Conservation (phyloP, 2,797 vertebrate species). For the Liparis tanakae region DNA sequence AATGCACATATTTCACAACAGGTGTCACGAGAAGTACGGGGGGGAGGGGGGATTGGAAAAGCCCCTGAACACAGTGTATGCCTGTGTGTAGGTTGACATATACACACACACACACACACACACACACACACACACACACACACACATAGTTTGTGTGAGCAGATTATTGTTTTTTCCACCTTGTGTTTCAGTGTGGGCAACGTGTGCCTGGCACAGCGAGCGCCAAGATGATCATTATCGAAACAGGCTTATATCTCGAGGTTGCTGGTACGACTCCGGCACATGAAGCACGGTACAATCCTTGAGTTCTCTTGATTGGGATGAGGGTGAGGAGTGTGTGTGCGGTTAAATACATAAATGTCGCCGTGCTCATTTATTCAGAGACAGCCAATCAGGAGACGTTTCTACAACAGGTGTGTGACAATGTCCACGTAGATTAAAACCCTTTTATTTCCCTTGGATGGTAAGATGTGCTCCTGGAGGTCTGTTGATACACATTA, state of each 20-base stretch:
- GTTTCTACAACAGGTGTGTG: neutral
- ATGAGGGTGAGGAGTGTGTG: slow-evolving; percentile 14
- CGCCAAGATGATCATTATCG: slow-evolving; percentile 59
- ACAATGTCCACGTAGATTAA: neutral
- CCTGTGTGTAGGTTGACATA: slow-evolving; percentile 13
- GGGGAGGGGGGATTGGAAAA: slow-evolving; percentile 30
- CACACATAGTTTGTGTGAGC: slow-evolving; percentile 25
- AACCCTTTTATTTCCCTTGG: neutral
- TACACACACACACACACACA: no score
- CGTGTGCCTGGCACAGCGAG: slow-evolving; percentile 38
- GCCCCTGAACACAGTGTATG: neutral
- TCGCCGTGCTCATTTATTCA: slow-evolving; percentile 7
- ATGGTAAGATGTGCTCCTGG: neutral
- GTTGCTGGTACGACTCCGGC: slow-evolving; percentile 42
- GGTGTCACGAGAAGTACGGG: slow-evolving; percentile 62
- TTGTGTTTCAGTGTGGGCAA: slow-evolving; percentile 54
- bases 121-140: slow-evolving; percentile 9
- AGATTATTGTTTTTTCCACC: slow-evolving; percentile 54
- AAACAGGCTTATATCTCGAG: slow-evolving; percentile 46
- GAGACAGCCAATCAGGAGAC: slow-evolving; percentile 11
- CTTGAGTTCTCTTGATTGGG: slow-evolving; percentile 2
- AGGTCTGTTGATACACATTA: neutral
- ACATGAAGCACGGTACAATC: slow-evolving; percentile 21
- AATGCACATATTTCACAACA: slow-evolving; percentile 79
- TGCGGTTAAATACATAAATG: slow-evolving; percentile 16